A percentile compares a stretch with the other conserved stretches of the same genome.
Conservation (phyloP, 2,888 invertebrate species). For the Chesias legatella region DNA sequence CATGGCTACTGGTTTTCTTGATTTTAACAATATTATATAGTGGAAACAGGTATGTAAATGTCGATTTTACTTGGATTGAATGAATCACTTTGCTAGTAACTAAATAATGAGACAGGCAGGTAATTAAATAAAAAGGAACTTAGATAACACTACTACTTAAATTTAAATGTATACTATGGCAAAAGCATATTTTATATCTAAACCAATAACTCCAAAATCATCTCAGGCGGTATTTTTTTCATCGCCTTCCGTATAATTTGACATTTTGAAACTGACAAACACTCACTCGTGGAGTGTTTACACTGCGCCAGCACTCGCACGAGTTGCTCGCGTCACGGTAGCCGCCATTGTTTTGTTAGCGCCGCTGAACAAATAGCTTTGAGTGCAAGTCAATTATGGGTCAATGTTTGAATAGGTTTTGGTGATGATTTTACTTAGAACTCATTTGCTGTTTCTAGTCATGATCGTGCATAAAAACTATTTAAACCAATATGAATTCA, state of each 20-base stretch:
- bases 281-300: constrained; percentile 50
- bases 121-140: no score
- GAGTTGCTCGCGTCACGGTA: constrained; percentile 58
- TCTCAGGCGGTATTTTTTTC: constrained; percentile 20
- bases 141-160: no score
- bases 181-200: background rate
- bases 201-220: constrained; percentile 4
- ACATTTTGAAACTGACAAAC: constrained; percentile 37
- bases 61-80: no score
- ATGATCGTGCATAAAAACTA: background rate
- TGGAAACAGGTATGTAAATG: no score
- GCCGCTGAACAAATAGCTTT: constrained; percentile 58
- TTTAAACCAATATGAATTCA: background rate
- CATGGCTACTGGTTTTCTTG: no score
- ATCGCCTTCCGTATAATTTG: constrained; percentile 10
- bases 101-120: no score
- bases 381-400: constrained; percentile 47
- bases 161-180: no score
- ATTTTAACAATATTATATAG: no score
- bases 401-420: constrained; percentile 41
- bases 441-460: constrained; percentile 2
- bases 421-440: constrained; percentile 28
- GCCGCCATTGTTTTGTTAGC: constrained; percentile 62
- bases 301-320: constrained; percentile 47
- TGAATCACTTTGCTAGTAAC: no score